Evolutionary conservation across 1,140 invertebrate species (phyloP).

Genomic region (Cyphomyrmex costatus): DNA sequence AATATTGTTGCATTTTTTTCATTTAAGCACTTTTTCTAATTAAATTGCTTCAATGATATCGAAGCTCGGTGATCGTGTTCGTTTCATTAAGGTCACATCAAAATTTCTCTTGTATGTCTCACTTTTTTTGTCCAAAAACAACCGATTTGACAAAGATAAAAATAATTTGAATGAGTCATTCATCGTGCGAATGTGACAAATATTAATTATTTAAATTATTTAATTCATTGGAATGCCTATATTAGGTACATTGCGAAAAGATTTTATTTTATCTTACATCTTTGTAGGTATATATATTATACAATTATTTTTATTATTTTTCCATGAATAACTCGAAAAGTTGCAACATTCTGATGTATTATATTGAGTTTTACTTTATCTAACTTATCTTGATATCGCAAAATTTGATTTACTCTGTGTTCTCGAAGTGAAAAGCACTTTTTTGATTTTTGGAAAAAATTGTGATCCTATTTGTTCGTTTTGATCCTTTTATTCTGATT

Average conservation of each 20-base stretch:
- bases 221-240: conserved; percentile 3
- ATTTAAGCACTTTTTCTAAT: background rate
- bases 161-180: background rate
- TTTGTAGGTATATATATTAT: background rate
- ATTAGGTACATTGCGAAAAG: background rate
- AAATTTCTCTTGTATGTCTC: background rate
- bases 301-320: conserved; percentile 18
- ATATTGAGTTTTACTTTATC: background rate
- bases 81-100: background rate
- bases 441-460: background rate
- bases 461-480: background rate
- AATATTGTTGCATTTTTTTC: background rate
- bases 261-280: background rate
- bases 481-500: background rate
- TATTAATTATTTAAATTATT: conserved; percentile 16
- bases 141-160: background rate
- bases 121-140: background rate
- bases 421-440: background rate
- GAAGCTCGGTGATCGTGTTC: background rate
- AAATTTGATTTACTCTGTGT: conserved; percentile 15
- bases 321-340: background rate
- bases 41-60: background rate
- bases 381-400: background rate
- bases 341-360: background rate
- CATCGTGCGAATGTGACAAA: background rate